Percentiles rank a stretch among this genome's conserved stretches.
Conservation (phyloP, 2,113 vertebrate species). For the Trematomus loennbergii region DNA sequence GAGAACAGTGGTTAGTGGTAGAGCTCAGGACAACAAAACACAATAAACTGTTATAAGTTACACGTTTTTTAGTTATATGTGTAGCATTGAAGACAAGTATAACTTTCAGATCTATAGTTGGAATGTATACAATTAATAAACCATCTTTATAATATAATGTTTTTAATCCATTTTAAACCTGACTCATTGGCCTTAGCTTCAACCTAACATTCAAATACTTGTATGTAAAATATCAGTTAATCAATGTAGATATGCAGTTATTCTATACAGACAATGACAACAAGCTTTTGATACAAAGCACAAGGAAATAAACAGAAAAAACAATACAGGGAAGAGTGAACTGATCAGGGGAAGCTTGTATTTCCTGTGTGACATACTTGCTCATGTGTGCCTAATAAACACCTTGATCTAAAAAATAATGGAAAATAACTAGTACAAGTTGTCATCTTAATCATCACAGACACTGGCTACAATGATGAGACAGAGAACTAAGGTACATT, state of each 20-base stretch:
- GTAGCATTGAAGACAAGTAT: neutral
- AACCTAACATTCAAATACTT: neutral
- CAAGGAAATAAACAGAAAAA: neutral
- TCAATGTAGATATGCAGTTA: neutral
- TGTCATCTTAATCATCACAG: conserved; percentile 20
- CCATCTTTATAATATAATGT: neutral
- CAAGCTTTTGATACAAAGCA: conserved; percentile 8
- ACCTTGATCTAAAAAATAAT: neutral
- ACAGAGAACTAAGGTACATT: conserved; percentile 12
- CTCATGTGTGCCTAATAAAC: conserved; percentile 11
- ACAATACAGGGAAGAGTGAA: conserved; percentile 41
- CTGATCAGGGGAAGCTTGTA: conserved; percentile 36
- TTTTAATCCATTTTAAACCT: neutral
- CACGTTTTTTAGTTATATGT: neutral
- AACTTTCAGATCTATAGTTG: neutral
- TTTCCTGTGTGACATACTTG: conserved; percentile 21
- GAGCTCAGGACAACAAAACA: neutral
- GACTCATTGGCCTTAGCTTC: neutral
- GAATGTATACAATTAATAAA: neutral
- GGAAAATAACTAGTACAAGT: neutral
- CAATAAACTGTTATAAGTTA: neutral
- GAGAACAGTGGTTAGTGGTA: neutral
- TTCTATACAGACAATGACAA: neutral
- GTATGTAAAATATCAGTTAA: neutral
- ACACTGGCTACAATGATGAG: neutral